A percentile compares a stretch with the other conserved stretches of the same genome.
phyloP scores from a whole-genome alignment of 2,113 vertebrate genomes.

The Anseranas semipalmata region DNA sequence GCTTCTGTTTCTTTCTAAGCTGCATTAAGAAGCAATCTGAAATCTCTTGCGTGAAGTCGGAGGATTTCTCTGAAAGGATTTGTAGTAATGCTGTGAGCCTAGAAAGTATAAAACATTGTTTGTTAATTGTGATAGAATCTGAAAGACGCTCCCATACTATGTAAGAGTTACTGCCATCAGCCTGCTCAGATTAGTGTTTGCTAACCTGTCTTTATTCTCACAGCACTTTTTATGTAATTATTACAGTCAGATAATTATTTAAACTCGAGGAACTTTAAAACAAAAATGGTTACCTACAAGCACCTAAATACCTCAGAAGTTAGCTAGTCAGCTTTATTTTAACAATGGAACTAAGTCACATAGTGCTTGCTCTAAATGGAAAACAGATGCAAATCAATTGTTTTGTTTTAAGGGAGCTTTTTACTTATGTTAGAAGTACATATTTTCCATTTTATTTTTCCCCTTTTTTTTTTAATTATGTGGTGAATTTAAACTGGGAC shows the following conservation, averaged over 20 bases:
- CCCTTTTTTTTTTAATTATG: not conserved
- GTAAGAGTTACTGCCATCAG: not conserved
- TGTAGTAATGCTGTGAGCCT: slow-evolving; percentile 76
- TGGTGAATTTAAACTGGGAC: not conserved
- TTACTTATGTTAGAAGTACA: not conserved
- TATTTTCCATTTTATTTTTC: not conserved
- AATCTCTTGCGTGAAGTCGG: slow-evolving; percentile 70
- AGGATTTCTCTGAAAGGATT: slow-evolving; percentile 73
- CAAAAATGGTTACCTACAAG: not conserved
- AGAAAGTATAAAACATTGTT: slow-evolving; percentile 22
- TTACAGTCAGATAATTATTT: not conserved
- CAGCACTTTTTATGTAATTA: not conserved
- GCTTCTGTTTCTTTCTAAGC: not conserved
- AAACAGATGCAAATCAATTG: not conserved
- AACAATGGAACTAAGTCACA: not conserved
- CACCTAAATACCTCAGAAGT: not conserved
- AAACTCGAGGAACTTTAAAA: not conserved
- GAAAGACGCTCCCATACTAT: not conserved
- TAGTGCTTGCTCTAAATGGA: not conserved
- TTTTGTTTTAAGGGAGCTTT: not conserved
- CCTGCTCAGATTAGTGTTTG: not conserved
- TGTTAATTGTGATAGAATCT: not conserved
- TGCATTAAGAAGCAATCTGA: slow-evolving; percentile 70
- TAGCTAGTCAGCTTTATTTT: not conserved
- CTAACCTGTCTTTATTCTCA: not conserved